Evolutionary conservation across 2,797 vertebrate species (phyloP).

Genomic region (Nyctalus aviator): DNA sequence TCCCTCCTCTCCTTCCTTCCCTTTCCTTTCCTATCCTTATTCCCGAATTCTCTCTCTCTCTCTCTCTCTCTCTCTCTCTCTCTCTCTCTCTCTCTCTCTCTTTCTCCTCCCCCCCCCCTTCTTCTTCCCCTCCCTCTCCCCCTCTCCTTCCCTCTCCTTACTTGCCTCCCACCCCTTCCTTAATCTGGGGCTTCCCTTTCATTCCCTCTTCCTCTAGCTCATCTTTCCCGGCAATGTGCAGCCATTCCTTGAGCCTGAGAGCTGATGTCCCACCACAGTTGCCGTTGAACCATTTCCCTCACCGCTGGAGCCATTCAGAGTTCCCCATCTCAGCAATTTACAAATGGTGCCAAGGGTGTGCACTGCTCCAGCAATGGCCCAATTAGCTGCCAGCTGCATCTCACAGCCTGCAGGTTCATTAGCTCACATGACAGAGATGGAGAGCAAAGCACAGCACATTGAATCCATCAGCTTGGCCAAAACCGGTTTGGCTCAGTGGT

Average conservation of each 20-base stretch:
- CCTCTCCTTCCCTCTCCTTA: conserved; percentile 42
- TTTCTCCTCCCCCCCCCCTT: neutral
- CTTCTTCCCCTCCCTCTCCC: neutral
- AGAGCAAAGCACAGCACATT: conserved; percentile 22
- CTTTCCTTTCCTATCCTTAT: neutral
- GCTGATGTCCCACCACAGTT: neutral
- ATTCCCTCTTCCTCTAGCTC: neutral
- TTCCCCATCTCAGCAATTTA: conserved; percentile 50
- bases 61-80: neutral
- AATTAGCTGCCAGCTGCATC: conserved; percentile 41
- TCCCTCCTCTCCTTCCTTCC: neutral
- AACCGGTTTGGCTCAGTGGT: no score
- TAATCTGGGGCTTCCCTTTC: neutral
- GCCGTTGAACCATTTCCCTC: neutral
- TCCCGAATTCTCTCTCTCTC: conserved; percentile 46
- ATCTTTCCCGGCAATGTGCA: neutral
- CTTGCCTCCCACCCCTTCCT: neutral
- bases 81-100: conserved; percentile 7
- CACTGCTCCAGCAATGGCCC: conserved; percentile 25
- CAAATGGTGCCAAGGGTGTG: neutral
- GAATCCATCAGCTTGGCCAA: neutral
- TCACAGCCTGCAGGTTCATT: conserved; percentile 53
- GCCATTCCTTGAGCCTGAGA: neutral
- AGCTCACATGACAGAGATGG: conserved; percentile 57
- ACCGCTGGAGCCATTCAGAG: neutral